Conservation (phyloP, 2,888 invertebrate genomes). For the Cheilosia vernalis region DNA sequence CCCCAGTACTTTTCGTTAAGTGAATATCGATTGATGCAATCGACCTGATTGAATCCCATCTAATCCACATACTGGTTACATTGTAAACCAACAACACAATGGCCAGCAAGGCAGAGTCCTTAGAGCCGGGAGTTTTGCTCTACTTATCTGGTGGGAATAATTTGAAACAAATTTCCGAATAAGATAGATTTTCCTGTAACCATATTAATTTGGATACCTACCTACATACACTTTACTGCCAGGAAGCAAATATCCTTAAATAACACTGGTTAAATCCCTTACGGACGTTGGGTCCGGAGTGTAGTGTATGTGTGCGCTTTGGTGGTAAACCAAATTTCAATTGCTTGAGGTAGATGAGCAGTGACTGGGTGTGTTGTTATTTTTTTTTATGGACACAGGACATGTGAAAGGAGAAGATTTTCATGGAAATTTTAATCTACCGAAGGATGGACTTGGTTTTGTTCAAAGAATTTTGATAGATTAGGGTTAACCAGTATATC, state of each 20-base stretch:
- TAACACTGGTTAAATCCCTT: constrained; percentile 13
- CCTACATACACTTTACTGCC: constrained; percentile 16
- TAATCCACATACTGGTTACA: constrained; percentile 32
- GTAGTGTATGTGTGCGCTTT: background rate
- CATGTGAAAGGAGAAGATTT: background rate
- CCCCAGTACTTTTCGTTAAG: constrained; percentile 45
- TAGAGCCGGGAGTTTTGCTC: background rate
- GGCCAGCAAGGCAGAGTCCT: background rate
- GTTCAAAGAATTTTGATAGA: background rate
- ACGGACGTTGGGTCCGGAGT: background rate
- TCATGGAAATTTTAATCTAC: background rate
- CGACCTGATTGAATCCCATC: constrained; percentile 51
- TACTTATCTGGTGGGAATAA: constrained; percentile 38
- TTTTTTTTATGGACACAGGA: background rate
- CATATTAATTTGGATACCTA: constrained; percentile 49
- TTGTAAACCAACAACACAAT: constrained; percentile 7
- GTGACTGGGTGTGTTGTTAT: constrained; percentile 3
- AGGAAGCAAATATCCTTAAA: constrained; percentile 37
- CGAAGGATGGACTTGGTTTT: background rate
- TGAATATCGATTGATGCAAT: constrained; percentile 66
- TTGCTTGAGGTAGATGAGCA: constrained; percentile 26
- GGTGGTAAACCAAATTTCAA: constrained; percentile 32
- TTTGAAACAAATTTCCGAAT: constrained; percentile 59
- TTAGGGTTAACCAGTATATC: background rate
- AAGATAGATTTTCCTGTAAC: constrained; percentile 42